Base-by-base conservation (phyloP, 2,888 invertebrate species). In the Tetranychus piercei region DNA sequence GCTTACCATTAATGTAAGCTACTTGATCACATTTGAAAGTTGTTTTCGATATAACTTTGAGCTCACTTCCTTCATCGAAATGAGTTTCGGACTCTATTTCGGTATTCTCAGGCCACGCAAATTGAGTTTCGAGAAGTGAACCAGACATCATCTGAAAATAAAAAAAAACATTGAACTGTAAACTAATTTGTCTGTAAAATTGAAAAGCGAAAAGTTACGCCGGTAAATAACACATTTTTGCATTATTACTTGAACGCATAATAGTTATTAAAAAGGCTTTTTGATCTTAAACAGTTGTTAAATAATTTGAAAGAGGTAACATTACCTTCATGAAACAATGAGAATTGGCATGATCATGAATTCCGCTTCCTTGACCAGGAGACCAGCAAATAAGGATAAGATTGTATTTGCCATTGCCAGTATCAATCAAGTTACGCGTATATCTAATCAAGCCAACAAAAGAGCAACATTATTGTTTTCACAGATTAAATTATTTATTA, bases 381-480 rank as follows among this genome's bases (percentile, higher is more conserved):
- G 94, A 92, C 97, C 99, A 99, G 83, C 97, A 97, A n/a, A 99
- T 84, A 44, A 94, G 87, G 89, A 99, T 94, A 78, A 99, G 85
- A 84, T 99, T 99, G 84, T 94, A 99, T 81, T 92, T 93, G 0
- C 94, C 96, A 82, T 99, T 97, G 6, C 97, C 99, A 76, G 87
- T 88, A 81, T 97, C 94, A 0, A 99, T 93, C 79, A 99, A 85
- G 83, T 99, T 99, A 55, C 99, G 85, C 0, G 97, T 99, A 82
- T 99, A 99, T 81, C 91, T 93, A 9, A 0, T 6, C 6, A n/a
- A 71, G 11, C 8, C 1, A 2, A 44, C 15, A 44, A 44, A 44
- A 71, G 55, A 55, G 5, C 9, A 55, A 15, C 15, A 15, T 55
- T 55, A 34, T 34, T 34, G 34, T 34, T 34, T 34, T 34, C 34